Evolutionary conservation across 2,797 vertebrate genomes (phyloP), one percentile per base, ranked within the genome.

Genomic region (Paedocypris micromegethes): DNA sequence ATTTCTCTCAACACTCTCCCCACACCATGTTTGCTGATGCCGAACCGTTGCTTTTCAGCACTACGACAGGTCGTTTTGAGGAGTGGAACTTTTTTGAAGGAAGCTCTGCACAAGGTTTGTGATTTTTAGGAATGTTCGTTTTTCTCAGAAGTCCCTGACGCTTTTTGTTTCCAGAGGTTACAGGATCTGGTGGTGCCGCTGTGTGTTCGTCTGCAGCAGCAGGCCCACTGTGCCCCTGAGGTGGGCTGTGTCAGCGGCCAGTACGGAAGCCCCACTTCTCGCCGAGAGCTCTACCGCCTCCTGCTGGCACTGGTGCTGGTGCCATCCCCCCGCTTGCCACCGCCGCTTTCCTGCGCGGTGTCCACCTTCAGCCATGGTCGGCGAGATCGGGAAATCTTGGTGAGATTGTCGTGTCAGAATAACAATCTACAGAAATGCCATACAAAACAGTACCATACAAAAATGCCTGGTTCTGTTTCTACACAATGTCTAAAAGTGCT

Each of bases 41-140:
- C 39, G n/a, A 41, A 38, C 23, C 60, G 9, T 71, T 70, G 7
- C 49, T 70, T 66, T 58, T 2, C 80, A 96, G 93, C 85, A 0
- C 82, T 94, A 47, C 90, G 89, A 66, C 85, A 86, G 3, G 84
- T 92, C 57, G 68, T 95, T 9, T 81, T 94, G 67, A 87, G 84
- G 58, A 89, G 90, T 4, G 93, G 94, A 0, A 90, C 90, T 3
- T 83, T 94, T 9, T 80, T 96, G 51, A 93, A 93, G 79, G 93
- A 93, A 6, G 91, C 93, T 6, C 80, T 89, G 9, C 94, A 96
- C 79, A 92, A 92, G 91, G 94, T 96, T 51, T 81, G 77, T 53
- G 5, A 6, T 38, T 45, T 9, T 49, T 50, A 7, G 7, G 3
- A 47, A 5, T 41, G 5, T 50, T 53, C 1, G 23, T 6, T 67